Percentiles rank a stretch among this genome's conserved stretches.
These are phyloP conservation scores for Oreocharis arfaki DNA, from an alignment of 2,113 vertebrate genomes.

Conservation along the genomic window DNA sequence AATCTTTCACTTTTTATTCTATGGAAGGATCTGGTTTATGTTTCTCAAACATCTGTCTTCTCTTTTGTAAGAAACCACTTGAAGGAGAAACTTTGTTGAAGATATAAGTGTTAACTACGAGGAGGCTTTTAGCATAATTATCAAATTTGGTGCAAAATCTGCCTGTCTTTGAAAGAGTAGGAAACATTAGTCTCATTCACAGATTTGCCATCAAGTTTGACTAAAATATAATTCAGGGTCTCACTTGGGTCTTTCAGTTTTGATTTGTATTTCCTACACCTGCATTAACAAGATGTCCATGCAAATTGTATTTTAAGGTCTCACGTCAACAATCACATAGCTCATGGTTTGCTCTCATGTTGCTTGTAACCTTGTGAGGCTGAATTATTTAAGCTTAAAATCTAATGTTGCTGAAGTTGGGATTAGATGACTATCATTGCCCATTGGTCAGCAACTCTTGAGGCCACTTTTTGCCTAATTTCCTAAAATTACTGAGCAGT, in stretches of 20 bases:
- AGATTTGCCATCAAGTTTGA: neutral
- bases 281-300: neutral
- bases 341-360: neutral
- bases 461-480: neutral
- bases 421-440: neutral
- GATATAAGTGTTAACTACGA: neutral
- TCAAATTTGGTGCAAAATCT: neutral
- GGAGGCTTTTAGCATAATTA: neutral
- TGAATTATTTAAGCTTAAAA: neutral
- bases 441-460: rapidly evolving
- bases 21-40: neutral
- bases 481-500: neutral
- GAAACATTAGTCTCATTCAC: neutral
- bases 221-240: neutral
- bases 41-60: neutral
- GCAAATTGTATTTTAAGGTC: neutral
- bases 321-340: neutral
- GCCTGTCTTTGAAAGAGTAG: neutral
- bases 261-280: neutral
- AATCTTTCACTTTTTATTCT: neutral
- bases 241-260: neutral
- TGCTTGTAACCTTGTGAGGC: neutral
- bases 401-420: neutral
- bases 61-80: neutral
- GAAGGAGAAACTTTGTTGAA: neutral